Evolutionary conservation across 2,797 vertebrate genomes (phyloP), one percentile per base, ranked within the genome.

Genomic region (Orientallactaga sibirica): DNA sequence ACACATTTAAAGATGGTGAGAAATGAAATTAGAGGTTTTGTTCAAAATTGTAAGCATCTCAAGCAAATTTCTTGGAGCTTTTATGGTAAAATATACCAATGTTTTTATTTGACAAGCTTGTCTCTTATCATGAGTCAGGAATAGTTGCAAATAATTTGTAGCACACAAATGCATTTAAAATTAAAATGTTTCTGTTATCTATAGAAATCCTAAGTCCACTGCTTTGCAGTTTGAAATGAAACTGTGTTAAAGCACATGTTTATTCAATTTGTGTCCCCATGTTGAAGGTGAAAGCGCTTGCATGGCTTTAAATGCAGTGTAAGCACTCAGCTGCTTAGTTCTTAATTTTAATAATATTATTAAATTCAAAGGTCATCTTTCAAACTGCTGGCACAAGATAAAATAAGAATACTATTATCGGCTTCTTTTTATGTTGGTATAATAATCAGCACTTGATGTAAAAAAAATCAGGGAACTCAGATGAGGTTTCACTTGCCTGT

Each of bases 71-170:
- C 27, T 90, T 86, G 43, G 85, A 27, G 33, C 12, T 61, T 91
- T 90, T 75, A 22, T 86, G 70, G 73, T 91, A 90, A 93, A 83
- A 73, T 92, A 76, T 20, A 29, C 43, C 25, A 19, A 25, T 87
- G 11, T 58, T 88, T 94, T 89, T 93, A 55, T 92, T 90, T 81
- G 64, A 70, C 70, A 48, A 92, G 10, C 12, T 88, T 90, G 48
- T 86, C 3, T 77, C 91, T 94, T 86, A 76, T 68, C 22, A 78
- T 88, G 80, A 79, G 24, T 86, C 25, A 87, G 74, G 85, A 88
- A 85, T 86, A 94, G 43, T 86, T 95, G 33, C 37, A 95, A 91
- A 93, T 89, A 81, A 93, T 78, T 74, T 73, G 22, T 92, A 27
- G 27, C 27, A 33, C 9, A 75, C 4, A 7, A 83, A 64, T 41